Conservation (phyloP, 1,140 invertebrate genomes). For the Hirudo medicinalis region DNA sequence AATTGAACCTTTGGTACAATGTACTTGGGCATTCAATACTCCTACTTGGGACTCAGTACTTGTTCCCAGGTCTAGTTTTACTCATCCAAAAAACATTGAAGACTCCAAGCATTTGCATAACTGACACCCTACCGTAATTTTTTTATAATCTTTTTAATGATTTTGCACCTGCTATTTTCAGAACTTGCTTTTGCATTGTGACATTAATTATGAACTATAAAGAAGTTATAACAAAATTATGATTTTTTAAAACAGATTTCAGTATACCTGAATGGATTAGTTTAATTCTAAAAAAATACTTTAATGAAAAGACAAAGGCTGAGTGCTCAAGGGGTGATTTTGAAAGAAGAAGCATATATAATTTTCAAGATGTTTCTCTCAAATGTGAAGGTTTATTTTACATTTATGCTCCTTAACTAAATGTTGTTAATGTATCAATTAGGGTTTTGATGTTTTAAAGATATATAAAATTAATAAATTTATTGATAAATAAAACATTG, state of each 20-base stretch:
- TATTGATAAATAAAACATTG: not conserved
- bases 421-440: not conserved
- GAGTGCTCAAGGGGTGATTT: not conserved
- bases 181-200: not conserved
- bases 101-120: too few relatives aligned
- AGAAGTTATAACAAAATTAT: not conserved
- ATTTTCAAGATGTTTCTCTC: not conserved
- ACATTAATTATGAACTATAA: not conserved
- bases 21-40: too few relatives aligned
- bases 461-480: not conserved
- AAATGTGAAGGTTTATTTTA: not conserved
- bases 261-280: constrained; percentile 3
- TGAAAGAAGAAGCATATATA: not conserved
- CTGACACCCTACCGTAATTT: too few relatives aligned
- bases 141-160: too few relatives aligned
- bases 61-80: not conserved
- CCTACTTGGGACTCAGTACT: not conserved
- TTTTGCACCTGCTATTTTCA: not conserved
- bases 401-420: not conserved
- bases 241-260: not conserved
- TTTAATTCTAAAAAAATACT: constrained; percentile 3
- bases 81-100: too few relatives aligned
- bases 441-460: not conserved
- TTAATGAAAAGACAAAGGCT: not conserved
- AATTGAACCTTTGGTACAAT: too few relatives aligned